A percentile compares a stretch with the other conserved stretches of the same genome.
phyloP scores from a whole-genome alignment of 2,113 vertebrate genomes.

The Atlantisia rogersi region DNA sequence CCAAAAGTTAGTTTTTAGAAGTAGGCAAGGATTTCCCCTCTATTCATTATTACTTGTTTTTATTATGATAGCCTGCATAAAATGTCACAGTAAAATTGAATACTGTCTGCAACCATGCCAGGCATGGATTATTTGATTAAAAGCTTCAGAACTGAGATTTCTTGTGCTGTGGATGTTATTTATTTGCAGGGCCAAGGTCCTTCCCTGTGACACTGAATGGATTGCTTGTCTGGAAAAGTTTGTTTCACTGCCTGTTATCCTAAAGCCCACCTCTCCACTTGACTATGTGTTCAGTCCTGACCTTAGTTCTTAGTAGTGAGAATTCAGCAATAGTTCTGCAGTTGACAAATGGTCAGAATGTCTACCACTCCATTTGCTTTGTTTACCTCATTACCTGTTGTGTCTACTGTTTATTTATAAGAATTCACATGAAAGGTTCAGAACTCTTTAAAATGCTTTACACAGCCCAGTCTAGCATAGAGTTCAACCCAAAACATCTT shows the following conservation, averaged over 20 bases:
- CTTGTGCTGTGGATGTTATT: neutral
- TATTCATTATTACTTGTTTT: neutral
- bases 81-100: neutral
- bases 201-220: fast-evolving
- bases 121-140: neutral
- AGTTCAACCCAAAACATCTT: neutral
- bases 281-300: neutral
- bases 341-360: neutral
- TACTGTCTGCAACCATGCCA: neutral
- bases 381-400: neutral
- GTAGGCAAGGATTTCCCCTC: neutral
- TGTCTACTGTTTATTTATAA: neutral
- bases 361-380: neutral
- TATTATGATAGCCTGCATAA: neutral
- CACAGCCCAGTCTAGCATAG: neutral
- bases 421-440: neutral
- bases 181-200: neutral
- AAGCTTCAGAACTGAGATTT: neutral
- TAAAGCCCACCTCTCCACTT: neutral
- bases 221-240: neutral
- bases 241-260: neutral
- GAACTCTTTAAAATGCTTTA: neutral
- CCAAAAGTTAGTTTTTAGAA: neutral
- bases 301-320: neutral
- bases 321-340: neutral